Conservation (phyloP, 2,797 vertebrate genomes). For the Gadopsis bispinosus region DNA sequence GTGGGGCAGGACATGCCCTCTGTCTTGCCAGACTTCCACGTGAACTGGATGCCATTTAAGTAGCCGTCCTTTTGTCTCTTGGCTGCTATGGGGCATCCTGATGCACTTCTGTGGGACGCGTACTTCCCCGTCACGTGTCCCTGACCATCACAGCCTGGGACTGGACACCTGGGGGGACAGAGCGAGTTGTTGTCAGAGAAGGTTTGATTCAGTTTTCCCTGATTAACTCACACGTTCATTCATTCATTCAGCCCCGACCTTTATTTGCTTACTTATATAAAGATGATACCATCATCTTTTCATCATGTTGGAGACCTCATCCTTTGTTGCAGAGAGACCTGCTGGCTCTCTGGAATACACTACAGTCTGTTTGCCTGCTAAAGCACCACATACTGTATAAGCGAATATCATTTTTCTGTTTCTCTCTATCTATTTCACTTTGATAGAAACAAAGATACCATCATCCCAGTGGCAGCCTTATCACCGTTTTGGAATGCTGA, state of each 20-base stretch:
- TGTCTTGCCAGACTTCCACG: slow-evolving; percentile 98
- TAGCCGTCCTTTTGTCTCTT: slow-evolving; percentile 98
- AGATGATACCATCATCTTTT: background rate
- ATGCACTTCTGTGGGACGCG: slow-evolving; percentile 96
- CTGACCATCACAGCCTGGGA: slow-evolving; percentile 97
- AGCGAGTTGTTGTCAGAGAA: background rate
- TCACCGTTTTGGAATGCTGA: slow-evolving; percentile 46
- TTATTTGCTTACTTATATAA: background rate
- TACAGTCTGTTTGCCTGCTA: slow-evolving; percentile 22
- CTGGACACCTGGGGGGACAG: slow-evolving; percentile 89
- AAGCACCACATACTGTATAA: slow-evolving; percentile 15
- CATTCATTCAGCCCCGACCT: background rate
- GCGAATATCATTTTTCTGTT: slow-evolving; percentile 30
- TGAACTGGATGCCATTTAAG: slow-evolving; percentile 97
- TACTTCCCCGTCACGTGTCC: slow-evolving; percentile 99
- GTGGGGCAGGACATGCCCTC: slow-evolving; percentile 99
- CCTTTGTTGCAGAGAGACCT: background rate
- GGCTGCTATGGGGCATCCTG: slow-evolving; percentile 96
- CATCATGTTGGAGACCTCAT: slow-evolving; percentile 1
- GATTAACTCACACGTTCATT: background rate
- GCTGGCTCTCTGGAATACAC: slow-evolving; percentile 2
- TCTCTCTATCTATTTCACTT: slow-evolving; percentile 23
- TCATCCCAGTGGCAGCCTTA: slow-evolving; percentile 51
- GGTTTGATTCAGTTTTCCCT: background rate
- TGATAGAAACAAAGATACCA: slow-evolving; percentile 66